Base-by-base conservation (phyloP, 2,888 invertebrate genomes). In the Iselma pallidipennis region DNA sequence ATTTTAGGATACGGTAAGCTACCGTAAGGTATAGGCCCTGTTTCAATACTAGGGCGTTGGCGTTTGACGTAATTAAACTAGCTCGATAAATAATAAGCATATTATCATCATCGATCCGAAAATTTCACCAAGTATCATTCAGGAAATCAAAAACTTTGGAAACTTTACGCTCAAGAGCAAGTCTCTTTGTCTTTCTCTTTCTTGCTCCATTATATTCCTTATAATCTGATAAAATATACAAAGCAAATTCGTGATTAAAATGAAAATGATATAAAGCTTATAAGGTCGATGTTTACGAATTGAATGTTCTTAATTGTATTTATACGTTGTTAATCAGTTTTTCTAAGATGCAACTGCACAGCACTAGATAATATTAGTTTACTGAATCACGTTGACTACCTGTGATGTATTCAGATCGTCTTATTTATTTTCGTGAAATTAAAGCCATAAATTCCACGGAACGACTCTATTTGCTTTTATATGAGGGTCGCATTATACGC, bases 351-450 rank as follows among this genome's bases (percentile, higher is more conserved):
- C 48, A 55, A 52, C 33, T 59, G 33, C 45, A 57, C n/a, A 14
- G 4, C 16, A 9, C 9, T 7, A 48, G 53, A 53, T 57, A 56
- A 61, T 57, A 61, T 61, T 57, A 61, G 53, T 61, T 48, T 33
- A 50, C 48, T 56, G 50, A 60, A 56, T 33, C 60, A 19, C 19
- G 19, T 29, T 29, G 14, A 29, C 5, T 51, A 19, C 29, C 29
- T 28, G 28, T 57, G 61, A 61, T 57, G 53, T 61, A 57, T 61
- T 61, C 61, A 45, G 52, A 61, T 61, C 61, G 49, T 57, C 61
- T 61, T 61, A 55, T 57, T 61, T 61, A 61, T 61, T 63, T 59
- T 53, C 33, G 29, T 57, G 29, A 59, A 63, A 63, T 64, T 64
- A 64, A 64, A 64, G 33, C 59, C 57, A 62, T 58, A 62, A 62